phyloP scores from a whole-genome alignment of 2,888 invertebrate genomes.

The Marronus borbonicus region DNA sequence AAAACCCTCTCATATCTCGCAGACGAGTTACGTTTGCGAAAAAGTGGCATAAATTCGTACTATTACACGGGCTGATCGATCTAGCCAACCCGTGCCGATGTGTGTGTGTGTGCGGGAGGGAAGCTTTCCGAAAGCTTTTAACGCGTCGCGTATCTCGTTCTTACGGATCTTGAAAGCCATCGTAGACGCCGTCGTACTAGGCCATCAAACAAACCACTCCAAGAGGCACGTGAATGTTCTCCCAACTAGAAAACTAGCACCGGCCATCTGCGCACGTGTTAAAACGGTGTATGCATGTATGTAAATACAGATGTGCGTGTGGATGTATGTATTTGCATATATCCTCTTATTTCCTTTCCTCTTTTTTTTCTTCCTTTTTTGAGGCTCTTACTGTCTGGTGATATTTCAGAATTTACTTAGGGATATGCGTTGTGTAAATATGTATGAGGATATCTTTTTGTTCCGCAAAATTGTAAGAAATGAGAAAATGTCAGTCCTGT shows the following conservation, averaged over 20 bases:
- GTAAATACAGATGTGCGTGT: not conserved
- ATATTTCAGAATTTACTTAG: too few relatives aligned
- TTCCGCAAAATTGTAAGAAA: too few relatives aligned
- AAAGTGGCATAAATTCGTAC: constrained; percentile 1
- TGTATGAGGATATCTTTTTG: too few relatives aligned
- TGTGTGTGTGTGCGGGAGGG: not conserved
- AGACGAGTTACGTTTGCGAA: not conserved
- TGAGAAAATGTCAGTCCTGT: too few relatives aligned
- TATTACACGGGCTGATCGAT: constrained; percentile 9
- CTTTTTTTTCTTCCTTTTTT: too few relatives aligned
- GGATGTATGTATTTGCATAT: not conserved
- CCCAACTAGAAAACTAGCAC: not conserved
- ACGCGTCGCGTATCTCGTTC: constrained; percentile 8
- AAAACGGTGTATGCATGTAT: too few relatives aligned
- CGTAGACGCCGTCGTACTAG: constrained; percentile 11
- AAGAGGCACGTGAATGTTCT: not conserved
- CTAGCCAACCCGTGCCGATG: not conserved
- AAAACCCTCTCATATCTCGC: too few relatives aligned
- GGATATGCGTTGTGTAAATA: too few relatives aligned
- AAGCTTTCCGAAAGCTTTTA: constrained; percentile 36
- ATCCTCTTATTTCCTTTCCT: too few relatives aligned
- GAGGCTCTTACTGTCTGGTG: too few relatives aligned
- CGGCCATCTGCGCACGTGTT: too few relatives aligned
- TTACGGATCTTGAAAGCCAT: constrained; percentile 2
- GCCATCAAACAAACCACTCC: constrained; percentile 32